A percentile compares a stretch with the other conserved stretches of the same genome.
Evolutionary conservation across 2,113 vertebrate species (phyloP).

Genomic region (Gobiocypris rarus): DNA sequence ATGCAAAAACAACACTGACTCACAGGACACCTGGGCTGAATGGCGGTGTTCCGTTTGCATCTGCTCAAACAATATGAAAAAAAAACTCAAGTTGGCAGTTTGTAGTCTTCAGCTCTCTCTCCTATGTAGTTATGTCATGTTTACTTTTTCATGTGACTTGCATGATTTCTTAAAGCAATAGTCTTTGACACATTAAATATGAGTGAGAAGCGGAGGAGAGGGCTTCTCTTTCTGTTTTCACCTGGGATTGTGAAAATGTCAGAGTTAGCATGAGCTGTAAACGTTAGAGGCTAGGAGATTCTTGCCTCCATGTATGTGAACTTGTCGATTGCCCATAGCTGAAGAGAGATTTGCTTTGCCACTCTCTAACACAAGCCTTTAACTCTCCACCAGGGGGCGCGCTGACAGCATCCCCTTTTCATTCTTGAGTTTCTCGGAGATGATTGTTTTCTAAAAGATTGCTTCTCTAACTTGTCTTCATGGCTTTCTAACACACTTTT

Average conservation of each 20-base stretch:
- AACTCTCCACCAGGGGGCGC: constrained; percentile 58
- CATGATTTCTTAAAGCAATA: constrained; percentile 73
- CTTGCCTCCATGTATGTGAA: constrained; percentile 28
- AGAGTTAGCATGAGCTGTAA: constrained; percentile 53
- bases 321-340: constrained; percentile 9
- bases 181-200: constrained; percentile 54
- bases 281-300: constrained; percentile 32
- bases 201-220: constrained; percentile 24
- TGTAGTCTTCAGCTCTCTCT: constrained; percentile 78
- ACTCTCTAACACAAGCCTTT: constrained; percentile 63
- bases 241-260: constrained; percentile 63
- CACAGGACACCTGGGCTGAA: constrained; percentile 9
- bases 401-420: constrained; percentile 67
- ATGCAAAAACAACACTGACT: constrained; percentile 31
- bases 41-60: constrained; percentile 12
- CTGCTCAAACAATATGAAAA: constrained; percentile 29
- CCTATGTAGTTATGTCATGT: constrained; percentile 53
- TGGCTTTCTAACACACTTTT: constrained; percentile 72
- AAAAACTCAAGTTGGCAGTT: constrained; percentile 52
- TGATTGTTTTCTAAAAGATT: constrained; percentile 72
- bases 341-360: constrained; percentile 39
- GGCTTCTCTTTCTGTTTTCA: constrained; percentile 57
- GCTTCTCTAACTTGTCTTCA: constrained; percentile 61
- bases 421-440: constrained; percentile 66
- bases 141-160: constrained; percentile 63